Conservation (phyloP, 2,888 invertebrate genomes). For the Apomyelois bistriatella region DNA sequence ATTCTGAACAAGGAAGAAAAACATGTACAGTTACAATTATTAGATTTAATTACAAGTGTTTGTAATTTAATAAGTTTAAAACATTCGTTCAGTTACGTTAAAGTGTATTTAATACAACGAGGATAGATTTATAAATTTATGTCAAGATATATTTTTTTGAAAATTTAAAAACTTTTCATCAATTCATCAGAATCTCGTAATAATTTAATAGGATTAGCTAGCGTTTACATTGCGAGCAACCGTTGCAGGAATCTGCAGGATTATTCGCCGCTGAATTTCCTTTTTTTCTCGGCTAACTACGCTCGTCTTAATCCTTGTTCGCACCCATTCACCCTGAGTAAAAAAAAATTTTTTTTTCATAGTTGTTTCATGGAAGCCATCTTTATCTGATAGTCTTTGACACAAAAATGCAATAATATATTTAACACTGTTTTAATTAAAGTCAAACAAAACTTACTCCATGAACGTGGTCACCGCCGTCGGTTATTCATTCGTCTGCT, state of each 20-base stretch:
- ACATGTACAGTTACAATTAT: conserved; percentile 22
- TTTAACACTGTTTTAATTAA: too few species aligned
- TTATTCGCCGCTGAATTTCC: conserved; percentile 37
- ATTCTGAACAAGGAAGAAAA: conserved; percentile 30
- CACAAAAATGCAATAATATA: too few species aligned
- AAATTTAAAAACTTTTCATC: conserved; percentile 17
- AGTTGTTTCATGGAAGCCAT: too few species aligned
- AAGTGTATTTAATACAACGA: conserved; percentile 52
- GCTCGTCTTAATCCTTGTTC: conserved; percentile 37
- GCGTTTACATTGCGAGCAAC: conserved; percentile 27
- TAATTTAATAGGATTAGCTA: conserved; percentile 27
- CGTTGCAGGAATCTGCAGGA: conserved; percentile 24
- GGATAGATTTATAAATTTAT: conserved; percentile 21
- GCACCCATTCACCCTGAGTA: not conserved
- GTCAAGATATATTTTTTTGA: too few species aligned
- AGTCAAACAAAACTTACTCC: too few species aligned
- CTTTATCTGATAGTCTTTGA: too few species aligned
- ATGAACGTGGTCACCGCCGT: too few species aligned
- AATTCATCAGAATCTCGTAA: conserved; percentile 22
- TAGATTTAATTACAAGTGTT: conserved; percentile 22
- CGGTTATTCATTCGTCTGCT: too few species aligned
- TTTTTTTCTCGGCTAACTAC: conserved; percentile 51
- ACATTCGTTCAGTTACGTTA: conserved; percentile 26
- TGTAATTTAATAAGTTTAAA: conserved; percentile 26
- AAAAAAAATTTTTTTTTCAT: not conserved